These are phyloP conservation scores for Lamellibrachia satsuma DNA, from an alignment of 2,888 invertebrate genomes.

Conservation along the genomic window DNA sequence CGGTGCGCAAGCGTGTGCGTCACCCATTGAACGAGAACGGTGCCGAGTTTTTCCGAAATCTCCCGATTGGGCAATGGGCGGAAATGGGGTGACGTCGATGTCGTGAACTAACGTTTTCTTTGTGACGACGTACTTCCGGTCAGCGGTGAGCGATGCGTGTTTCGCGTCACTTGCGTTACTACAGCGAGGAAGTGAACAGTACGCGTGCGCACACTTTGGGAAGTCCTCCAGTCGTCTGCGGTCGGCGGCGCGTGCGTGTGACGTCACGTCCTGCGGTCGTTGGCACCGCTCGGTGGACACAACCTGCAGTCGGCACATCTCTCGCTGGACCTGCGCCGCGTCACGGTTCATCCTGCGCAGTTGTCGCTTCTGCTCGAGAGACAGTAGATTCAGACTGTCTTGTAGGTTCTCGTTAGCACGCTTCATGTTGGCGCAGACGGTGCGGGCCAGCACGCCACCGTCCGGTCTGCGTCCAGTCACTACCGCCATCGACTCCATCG, in stretches of 20 bases:
- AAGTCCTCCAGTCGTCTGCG: background rate
- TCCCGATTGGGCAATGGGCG: background rate
- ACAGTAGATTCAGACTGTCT: background rate
- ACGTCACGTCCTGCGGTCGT: background rate
- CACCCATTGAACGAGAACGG: background rate
- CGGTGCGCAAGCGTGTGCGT: background rate
- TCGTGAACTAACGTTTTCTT: slow-evolving; percentile 3
- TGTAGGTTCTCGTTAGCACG: background rate
- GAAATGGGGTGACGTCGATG: background rate
- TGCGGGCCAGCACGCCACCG: background rate
- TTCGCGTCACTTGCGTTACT: background rate
- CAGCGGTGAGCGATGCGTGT: background rate
- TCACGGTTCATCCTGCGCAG: background rate
- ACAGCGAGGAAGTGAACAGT: background rate
- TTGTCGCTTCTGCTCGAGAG: background rate
- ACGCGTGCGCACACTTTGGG: background rate
- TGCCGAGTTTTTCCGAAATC: background rate
- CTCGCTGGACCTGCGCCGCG: background rate
- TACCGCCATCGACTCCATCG: background rate
- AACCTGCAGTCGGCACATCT: slow-evolving; percentile 7
- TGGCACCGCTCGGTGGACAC: background rate
- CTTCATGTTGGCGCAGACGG: slow-evolving; percentile 4
- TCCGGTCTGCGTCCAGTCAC: background rate
- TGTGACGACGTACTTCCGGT: background rate
- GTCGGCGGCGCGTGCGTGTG: background rate